phyloP scores from a whole-genome alignment of 2,113 vertebrate genomes.

The Poeciliopsis occidentalis region DNA sequence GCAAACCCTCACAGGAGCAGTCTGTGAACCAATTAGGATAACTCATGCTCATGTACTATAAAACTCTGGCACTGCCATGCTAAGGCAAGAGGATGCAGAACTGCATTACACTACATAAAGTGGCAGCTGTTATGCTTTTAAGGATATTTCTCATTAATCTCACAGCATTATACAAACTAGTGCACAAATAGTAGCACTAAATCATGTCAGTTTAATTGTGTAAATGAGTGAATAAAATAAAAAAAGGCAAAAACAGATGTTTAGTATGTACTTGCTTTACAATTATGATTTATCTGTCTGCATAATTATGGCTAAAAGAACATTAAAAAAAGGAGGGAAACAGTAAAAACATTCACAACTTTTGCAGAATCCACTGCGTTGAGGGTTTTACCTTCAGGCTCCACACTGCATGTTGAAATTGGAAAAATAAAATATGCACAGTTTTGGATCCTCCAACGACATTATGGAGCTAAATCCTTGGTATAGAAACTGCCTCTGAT shows the following conservation, averaged over 20 bases:
- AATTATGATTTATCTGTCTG: neutral
- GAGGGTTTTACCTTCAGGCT: slow-evolving; percentile 43
- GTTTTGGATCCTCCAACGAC: slow-evolving; percentile 43
- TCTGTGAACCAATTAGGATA: neutral
- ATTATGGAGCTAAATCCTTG: slow-evolving; percentile 42
- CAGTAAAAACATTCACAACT: slow-evolving; percentile 35
- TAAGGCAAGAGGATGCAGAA: neutral
- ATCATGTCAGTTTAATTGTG: neutral
- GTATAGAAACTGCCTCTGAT: slow-evolving; percentile 33
- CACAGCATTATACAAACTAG: neutral
- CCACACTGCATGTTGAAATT: slow-evolving; percentile 41
- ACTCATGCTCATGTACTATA: neutral
- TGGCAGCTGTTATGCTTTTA: slow-evolving; percentile 3
- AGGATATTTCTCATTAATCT: neutral
- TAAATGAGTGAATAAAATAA: neutral
- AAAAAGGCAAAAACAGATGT: neutral
- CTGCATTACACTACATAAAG: neutral
- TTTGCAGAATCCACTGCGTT: slow-evolving; percentile 47
- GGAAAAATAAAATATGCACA: slow-evolving; percentile 56
- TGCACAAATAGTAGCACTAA: neutral
- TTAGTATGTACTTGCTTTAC: neutral
- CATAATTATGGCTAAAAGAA: slow-evolving; percentile 13
- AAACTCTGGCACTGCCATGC: neutral
- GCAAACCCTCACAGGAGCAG: neutral
- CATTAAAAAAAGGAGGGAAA: neutral